Evolutionary conservation across 2,113 vertebrate genomes (phyloP), one percentile per base, ranked within the genome.

Genomic region (Puma concolor): DNA sequence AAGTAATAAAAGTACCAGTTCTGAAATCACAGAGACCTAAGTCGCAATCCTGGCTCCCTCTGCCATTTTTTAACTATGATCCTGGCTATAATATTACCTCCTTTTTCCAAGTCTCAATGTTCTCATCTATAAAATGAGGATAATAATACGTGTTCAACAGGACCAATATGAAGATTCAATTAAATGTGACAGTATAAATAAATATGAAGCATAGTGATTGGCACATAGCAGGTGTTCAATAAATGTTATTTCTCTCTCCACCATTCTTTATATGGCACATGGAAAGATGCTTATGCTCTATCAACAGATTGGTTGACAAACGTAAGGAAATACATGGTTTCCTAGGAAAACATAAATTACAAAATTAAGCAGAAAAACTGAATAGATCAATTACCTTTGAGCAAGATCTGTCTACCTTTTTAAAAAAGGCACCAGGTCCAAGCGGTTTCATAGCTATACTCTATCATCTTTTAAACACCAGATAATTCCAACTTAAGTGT

Each of bases 291-390:
- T 54, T 87, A 29, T 36, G 31, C 7, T 81, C 38, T 94, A 33
- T 66, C 41, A 50, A 97, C 13, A 79, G 31, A 86, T 87, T 90
- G 72, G 74, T 90, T 79, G 63, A 91, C 16, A 90, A 93, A 84
- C 29, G 60, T 94, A 90, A 82, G 33, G 50, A 79, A 95, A 82
- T 64, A 57, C 7, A 36, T 33, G 15, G 21, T 87, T 66, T 95
- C 21, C 69, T 36, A 54, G 38, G 90, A 91, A 94, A 97, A 97
- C 25, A 89, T 12, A 80, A 91, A 74, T 93, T 54, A 84, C 9
- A 88, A 94, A 85, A 72, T 91, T 67, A 94, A 88, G n/a, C 83
- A 31, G 19, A 81, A 80, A 95, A 84, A 19, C 63, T 74, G 15
- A 79, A 19, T 77, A 82, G 25, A 80, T 27, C 17, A 64, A 84